Evolutionary conservation across 1,140 invertebrate genomes (phyloP).

Genomic region (Myzus persicae): DNA sequence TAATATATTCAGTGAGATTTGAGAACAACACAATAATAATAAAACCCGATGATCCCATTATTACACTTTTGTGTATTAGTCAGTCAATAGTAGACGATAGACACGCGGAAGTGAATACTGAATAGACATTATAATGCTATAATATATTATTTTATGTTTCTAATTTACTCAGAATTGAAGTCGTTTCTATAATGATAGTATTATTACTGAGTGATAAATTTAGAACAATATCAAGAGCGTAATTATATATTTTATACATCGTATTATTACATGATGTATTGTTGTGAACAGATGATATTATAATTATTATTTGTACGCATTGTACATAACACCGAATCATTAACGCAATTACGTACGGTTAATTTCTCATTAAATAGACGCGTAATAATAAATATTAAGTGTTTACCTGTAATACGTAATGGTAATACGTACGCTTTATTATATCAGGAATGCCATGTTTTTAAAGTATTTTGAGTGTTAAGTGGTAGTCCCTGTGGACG

Average conservation of each 20-base stretch:
- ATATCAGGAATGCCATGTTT: not conserved
- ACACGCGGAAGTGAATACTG: not conserved
- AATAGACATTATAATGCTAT: not conserved
- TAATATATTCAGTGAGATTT: not conserved
- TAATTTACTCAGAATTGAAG: not conserved
- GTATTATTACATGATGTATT: too few relatives aligned
- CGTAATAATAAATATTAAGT: not conserved
- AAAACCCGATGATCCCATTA: not conserved
- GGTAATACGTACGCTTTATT: not conserved
- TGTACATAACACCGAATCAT: not conserved
- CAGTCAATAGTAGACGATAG: not conserved
- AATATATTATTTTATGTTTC: not conserved
- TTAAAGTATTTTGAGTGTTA: not conserved
- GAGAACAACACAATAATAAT: not conserved
- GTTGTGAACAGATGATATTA: not conserved
- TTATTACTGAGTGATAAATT: not conserved
- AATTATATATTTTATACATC: not conserved
- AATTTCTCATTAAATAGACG: not conserved
- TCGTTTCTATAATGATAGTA: not conserved
- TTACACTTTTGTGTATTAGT: too few relatives aligned
- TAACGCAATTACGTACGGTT: not conserved
- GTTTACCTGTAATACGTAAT: not conserved
- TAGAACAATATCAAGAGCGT: not conserved
- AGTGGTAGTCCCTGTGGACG: not conserved
- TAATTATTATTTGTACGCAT: not conserved